A percentile compares a stretch with the other conserved stretches of the same genome.
Conservation (phyloP, 2,888 invertebrate species). For the Zaprionus obscuricornis region DNA sequence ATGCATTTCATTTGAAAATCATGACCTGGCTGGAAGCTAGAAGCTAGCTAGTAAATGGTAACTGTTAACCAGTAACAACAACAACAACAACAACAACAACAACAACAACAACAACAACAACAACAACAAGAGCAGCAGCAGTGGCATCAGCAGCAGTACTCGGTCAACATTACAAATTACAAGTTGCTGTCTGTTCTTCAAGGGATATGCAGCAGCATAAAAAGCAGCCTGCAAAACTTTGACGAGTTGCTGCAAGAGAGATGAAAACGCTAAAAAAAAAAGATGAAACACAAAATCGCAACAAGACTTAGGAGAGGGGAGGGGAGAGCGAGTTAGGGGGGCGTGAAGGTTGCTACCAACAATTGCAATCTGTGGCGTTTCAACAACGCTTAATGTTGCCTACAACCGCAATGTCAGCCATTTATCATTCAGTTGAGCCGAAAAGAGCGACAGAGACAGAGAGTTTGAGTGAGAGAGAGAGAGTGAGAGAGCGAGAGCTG, state of each 20-base stretch:
- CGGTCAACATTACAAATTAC: conserved; percentile 67
- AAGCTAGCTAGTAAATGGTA: conserved; percentile 17
- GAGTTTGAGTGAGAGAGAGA: too few relatives aligned
- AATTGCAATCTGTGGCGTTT: conserved; percentile 74
- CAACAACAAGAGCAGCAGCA: conserved; percentile 9
- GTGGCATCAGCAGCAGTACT: conserved; percentile 8
- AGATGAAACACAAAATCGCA: conserved; percentile 16
- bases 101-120: conserved; percentile 11
- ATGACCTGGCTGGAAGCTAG: conserved; percentile 37
- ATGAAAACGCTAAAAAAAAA: conserved; percentile 29
- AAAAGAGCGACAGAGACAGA: conserved; percentile 13
- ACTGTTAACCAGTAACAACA: conserved; percentile 33
- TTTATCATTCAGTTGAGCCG: conserved; percentile 65
- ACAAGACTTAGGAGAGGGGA: background rate
- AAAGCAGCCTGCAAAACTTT: conserved; percentile 52
- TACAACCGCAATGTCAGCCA: conserved; percentile 74
- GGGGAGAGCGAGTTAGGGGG: background rate
- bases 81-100: background rate
- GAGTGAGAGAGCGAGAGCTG: too few relatives aligned
- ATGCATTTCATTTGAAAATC: conserved; percentile 71
- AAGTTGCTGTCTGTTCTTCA: conserved; percentile 56
- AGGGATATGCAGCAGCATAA: conserved; percentile 32
- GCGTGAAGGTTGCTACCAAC: conserved; percentile 31
- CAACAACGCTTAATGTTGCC: conserved; percentile 73
- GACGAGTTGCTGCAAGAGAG: conserved; percentile 36